These are phyloP conservation scores for Tholera decimalis DNA, from an alignment of 2,888 invertebrate genomes.

Conservation along the genomic window DNA sequence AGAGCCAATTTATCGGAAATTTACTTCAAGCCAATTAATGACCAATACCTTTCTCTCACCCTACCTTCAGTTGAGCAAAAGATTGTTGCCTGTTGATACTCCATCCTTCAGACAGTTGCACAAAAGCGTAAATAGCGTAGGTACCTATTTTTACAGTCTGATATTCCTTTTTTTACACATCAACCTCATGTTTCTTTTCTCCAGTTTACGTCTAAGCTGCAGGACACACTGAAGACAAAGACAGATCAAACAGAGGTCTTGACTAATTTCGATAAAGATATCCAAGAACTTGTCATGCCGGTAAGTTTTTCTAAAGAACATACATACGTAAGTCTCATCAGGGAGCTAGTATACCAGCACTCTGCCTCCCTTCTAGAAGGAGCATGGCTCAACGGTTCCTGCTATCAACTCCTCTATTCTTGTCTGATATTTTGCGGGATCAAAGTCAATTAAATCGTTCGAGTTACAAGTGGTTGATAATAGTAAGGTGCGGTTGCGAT, in stretches of 20 bases:
- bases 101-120: background rate
- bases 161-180: background rate
- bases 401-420: no score
- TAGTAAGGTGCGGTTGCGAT: no score
- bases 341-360: no score
- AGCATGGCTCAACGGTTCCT: no score
- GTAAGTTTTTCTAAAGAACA: constrained; percentile 70
- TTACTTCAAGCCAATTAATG: no score
- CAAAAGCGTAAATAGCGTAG: background rate
- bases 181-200: constrained; percentile 3
- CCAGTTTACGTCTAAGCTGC: constrained; percentile 76
- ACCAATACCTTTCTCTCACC: background rate
- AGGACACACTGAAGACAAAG: constrained; percentile 69
- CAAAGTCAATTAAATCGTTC: no score
- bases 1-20: no score
- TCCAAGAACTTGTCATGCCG: constrained; percentile 74
- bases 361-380: no score
- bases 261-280: constrained; percentile 73
- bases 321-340: background rate
- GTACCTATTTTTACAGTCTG: background rate
- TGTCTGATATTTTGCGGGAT: no score
- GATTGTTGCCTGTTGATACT: background rate
- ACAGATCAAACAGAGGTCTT: constrained; percentile 73
- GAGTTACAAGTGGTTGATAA: no score
- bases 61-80: background rate